Evolutionary conservation across 2,888 invertebrate species (phyloP), one percentile per base, ranked within the genome.

Genomic region (Trichogramma dendrolimi): DNA sequence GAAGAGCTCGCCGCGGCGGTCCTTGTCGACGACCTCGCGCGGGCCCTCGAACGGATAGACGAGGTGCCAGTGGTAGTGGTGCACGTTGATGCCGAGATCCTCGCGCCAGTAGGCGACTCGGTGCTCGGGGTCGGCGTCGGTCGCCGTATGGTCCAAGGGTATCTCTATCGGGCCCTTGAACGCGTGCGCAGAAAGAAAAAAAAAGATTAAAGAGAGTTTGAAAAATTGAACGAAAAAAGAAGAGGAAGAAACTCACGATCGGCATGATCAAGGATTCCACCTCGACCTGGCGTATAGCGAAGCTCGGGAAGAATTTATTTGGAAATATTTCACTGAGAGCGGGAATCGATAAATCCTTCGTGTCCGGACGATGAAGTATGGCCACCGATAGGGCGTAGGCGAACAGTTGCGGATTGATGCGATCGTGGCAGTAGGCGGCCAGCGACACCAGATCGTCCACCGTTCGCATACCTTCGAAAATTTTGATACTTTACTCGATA

Each of bases 21-120:
- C 89, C 74, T 92, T 91, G 55, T 82, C 82, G 4, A 91, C 89
- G 51, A 91, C 85, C 48, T 80, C 78, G 68, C 84, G 81, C 0
- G 84, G 79, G 0, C 87, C 85, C 69, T 88, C 87, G 76, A 88
- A 87, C 0, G 92, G 92, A 77, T 92, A 93, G 3, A 93, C 91
- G 68, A 93, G 82, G 78, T 93, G 92, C 92, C 92, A 93, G 75
- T 93, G 92, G 92, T 92, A 93, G 75, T 93, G 92, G 76, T 93
- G 93, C 56, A 91, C 85, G 80, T 93, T 93, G 69, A 93, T 43
- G 27, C 91, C 91, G 65, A 92, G 82, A 77, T 92, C 93, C 75
- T 93, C 92, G 44, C 92, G 85, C 83, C 90, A 93, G 80, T 92
- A 93, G 40, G 91, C 89, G 64, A 91, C 77, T 6, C 88, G 85